Evolutionary conservation across 2,113 vertebrate species (phyloP).

Genomic region (Notechis scutatus): DNA sequence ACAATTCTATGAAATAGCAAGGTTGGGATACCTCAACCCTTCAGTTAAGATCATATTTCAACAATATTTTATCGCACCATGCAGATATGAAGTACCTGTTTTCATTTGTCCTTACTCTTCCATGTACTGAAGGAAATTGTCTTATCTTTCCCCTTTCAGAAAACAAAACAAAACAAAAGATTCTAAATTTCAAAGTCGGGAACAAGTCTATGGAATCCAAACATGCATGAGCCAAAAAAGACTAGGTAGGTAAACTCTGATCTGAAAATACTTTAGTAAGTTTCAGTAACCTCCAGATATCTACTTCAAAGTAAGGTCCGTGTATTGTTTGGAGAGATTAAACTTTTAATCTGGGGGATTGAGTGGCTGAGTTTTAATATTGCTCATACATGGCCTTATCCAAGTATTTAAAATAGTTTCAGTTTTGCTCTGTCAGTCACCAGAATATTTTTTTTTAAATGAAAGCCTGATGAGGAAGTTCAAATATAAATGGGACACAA

Average conservation of each 20-base stretch:
- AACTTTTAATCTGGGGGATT: not conserved
- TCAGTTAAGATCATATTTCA: not conserved
- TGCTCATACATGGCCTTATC: not conserved
- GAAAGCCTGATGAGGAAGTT: not conserved
- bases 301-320: not conserved
- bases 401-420: not conserved
- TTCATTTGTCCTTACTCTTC: too few relatives aligned
- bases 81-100: not conserved
- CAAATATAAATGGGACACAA: not conserved
- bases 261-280: not conserved
- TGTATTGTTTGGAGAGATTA: not conserved
- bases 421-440: not conserved
- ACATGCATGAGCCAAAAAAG: not conserved
- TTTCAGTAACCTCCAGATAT: not conserved
- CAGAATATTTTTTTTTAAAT: not conserved
- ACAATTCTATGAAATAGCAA: not conserved
- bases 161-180: not conserved
- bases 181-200: not conserved
- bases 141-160: not conserved
- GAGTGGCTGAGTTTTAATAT: not conserved
- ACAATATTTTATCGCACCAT: not conserved
- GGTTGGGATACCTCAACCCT: not conserved
- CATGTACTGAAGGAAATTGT: not conserved
- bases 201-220: not conserved
- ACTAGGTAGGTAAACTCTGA: not conserved